Base-by-base conservation (phyloP, 1,140 invertebrate species). In the Magallana gigas region DNA sequence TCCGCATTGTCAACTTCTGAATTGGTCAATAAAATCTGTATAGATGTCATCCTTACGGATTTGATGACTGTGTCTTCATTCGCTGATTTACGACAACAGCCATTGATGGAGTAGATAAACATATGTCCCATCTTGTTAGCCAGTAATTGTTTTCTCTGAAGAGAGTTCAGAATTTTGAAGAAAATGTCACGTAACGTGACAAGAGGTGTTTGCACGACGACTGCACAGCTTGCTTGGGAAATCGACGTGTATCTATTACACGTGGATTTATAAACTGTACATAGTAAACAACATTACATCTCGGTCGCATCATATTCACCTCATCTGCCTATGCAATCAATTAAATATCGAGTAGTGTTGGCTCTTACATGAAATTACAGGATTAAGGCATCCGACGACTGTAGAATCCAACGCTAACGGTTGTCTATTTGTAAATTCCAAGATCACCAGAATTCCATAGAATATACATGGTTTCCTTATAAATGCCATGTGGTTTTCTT, bases 21-120 rank as follows among this genome's bases (percentile, higher is more conserved):
- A 48, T 48, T 48, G 36, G 36, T 48, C 36, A 48, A 48, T 48
- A 48, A 1, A 48, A 48, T 48, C 36, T 48, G 36, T 48, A 48
- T 48, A 48, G 36, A 48, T 48, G 36, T 48, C 36, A 48, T 48
- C 36, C 36, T 48, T 48, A 48, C 36, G 36, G 36, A 48, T 48
- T 48, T 48, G 36, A 48, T 48, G 36, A 48, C 36, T 48, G 36
- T 48, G 36, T 48, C 36, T 48, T 48, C 36, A 48, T 48, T 12
- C 60, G 8, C 23, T 76, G 68, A 29, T 76, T 76, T 76, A 76
- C 23, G 23, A 76, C 12, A 23, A 36, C 23, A 36, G 11, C 23
- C 18, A 76, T 29, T 76, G 68, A 76, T 76, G 11, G 36, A 76
- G 23, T 76, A 76, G 68, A 76, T 76, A 29, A 76, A 76, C 68